Base-by-base conservation (phyloP, 2,888 invertebrate genomes). In the Meteorus colon region DNA sequence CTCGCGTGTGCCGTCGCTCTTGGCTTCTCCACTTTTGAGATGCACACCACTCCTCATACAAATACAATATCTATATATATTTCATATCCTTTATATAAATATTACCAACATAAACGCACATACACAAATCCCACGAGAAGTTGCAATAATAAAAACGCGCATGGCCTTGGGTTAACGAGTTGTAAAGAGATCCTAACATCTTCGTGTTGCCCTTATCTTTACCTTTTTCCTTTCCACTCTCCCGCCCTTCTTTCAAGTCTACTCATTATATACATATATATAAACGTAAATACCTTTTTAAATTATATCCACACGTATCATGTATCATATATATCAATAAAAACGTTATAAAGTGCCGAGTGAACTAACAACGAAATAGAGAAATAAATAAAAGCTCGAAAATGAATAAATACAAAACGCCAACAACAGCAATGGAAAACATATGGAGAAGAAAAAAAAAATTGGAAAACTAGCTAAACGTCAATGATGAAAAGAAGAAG, bases 91-190 rank as follows among this genome's bases (percentile, higher is more conserved):
- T 12, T 41, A 41, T 41, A 41, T 12, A 41, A 12, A 41, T 41
- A 41, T 41, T 12, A 41, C 41, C 12, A 41, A 55, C n/a, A 55
- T 19, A 24, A 8, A 6, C 19, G 6, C n/a, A 19, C n/a, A 19
- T 6, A 19, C n/a, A 19, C n/a, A 8, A 5, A 55, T 55, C 8
- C 41, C 12, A 41, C 12, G 41, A 41, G 12, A 41, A 12, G n/a
- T 48, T 41, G 59, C 48, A 70, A 72, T 77, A 77, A 78, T 75
- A 73, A 76, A 69, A 75, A 78, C 51, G 73, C 45, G 74, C 27
- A 27, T 51, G 75, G 55, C 68, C 78, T 76, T 73, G 74, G 45
- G 60, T 60, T 76, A 78, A 78, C 73, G 76, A 78, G 78, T 67
- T 76, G 59, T 70, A 72, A 16, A 45, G 19, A 55, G 48, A 62